These are phyloP conservation scores for Colius striatus DNA, from an alignment of 2,113 vertebrate genomes.

Conservation along the genomic window DNA sequence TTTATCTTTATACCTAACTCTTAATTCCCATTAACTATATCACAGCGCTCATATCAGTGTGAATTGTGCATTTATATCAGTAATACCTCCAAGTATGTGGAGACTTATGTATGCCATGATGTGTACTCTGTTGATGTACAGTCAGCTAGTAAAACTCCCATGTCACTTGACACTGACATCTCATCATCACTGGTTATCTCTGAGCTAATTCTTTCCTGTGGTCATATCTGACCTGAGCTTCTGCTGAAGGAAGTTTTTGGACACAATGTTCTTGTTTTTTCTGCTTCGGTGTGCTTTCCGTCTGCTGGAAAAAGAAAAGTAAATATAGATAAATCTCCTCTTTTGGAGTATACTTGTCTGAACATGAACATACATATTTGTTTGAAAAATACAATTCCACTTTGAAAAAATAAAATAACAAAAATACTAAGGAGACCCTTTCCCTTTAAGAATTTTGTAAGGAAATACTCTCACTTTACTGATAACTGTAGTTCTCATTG, in stretches of 20 bases:
- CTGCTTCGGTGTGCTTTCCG: not conserved
- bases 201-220: not conserved
- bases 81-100: not conserved
- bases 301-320: not conserved
- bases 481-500: not conserved
- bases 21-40: not conserved
- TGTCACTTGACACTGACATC: not conserved
- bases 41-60: not conserved
- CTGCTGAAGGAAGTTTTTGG: not conserved
- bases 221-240: not conserved
- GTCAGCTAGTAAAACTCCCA: not conserved
- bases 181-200: not conserved
- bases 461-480: not conserved
- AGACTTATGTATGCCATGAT: not conserved
- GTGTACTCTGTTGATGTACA: not conserved
- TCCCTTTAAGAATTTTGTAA: not conserved
- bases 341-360: not conserved
- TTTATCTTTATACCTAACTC: not conserved
- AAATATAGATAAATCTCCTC: not conserved
- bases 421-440: not conserved
- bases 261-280: not conserved
- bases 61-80: not conserved
- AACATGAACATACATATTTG: fast-evolving
- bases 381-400: not conserved
- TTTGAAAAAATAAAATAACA: not conserved